These are phyloP conservation scores for Orthonychiurus folsomi DNA, from an alignment of 2,888 invertebrate species.

Conservation along the genomic window DNA sequence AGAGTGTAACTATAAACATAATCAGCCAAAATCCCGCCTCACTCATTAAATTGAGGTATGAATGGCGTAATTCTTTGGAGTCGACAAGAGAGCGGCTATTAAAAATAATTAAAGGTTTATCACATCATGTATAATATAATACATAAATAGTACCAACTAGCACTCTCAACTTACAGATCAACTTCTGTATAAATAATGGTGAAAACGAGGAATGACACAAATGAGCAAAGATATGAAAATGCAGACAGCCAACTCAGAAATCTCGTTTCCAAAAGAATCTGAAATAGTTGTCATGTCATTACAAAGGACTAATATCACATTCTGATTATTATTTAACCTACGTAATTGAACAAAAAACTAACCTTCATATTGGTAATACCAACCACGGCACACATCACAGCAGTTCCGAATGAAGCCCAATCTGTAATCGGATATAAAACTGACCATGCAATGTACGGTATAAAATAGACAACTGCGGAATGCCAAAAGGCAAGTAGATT, in stretches of 20 bases:
- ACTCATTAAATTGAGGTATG: slow-evolving; percentile 53
- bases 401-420: slow-evolving; percentile 54
- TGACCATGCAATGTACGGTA: slow-evolving; percentile 44
- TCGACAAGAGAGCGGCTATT: too few species aligned
- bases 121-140: slow-evolving; percentile 7
- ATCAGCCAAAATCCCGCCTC: slow-evolving; percentile 56
- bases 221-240: slow-evolving; percentile 49
- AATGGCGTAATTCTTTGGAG: slow-evolving; percentile 25
- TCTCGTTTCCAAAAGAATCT: slow-evolving; percentile 54
- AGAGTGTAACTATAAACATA: slow-evolving; percentile 48
- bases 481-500: slow-evolving; percentile 53
- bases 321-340: background rate
- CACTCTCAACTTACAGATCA: slow-evolving; percentile 50
- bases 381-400: slow-evolving; percentile 52
- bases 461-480: slow-evolving; percentile 54
- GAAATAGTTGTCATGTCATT: slow-evolving; percentile 17
- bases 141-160: slow-evolving; percentile 5
- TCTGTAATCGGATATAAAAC: slow-evolving; percentile 40
- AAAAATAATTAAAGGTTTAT: too few species aligned
- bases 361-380: slow-evolving; percentile 53
- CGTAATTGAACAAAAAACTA: too few species aligned
- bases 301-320: slow-evolving; percentile 7
- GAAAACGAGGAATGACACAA: slow-evolving; percentile 51
- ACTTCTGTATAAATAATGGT: slow-evolving; percentile 53
- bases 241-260: slow-evolving; percentile 53